Evolutionary conservation across 1,140 invertebrate genomes (phyloP).

Genomic region (Stegodyphus dumicola): DNA sequence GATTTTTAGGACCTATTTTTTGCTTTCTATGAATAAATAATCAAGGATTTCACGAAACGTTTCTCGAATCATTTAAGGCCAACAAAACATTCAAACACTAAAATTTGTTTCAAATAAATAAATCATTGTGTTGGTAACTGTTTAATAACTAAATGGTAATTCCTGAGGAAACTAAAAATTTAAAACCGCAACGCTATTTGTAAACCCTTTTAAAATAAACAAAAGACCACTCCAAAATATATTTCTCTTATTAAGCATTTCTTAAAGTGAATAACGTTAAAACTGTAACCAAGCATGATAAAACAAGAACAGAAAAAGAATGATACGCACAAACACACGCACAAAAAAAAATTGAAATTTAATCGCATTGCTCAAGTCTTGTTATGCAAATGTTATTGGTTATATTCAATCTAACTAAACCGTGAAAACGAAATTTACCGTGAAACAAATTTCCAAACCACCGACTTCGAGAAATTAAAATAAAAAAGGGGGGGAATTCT

Average conservation of each 20-base stretch:
- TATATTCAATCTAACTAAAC: constrained; percentile 9
- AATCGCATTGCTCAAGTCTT: constrained; percentile 17
- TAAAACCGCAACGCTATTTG: too few relatives aligned
- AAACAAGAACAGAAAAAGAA: background rate
- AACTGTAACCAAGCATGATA: constrained; percentile 8
- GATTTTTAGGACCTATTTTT: too few relatives aligned
- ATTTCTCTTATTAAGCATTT: background rate
- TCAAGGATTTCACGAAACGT: too few relatives aligned
- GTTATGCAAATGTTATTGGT: constrained; percentile 46
- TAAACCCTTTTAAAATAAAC: too few relatives aligned
- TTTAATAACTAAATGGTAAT: too few relatives aligned
- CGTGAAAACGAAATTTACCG: constrained; percentile 11
- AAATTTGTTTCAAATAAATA: too few relatives aligned
- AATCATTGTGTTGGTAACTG: too few relatives aligned
- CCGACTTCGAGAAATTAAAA: background rate
- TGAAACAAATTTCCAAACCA: background rate
- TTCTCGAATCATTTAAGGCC: too few relatives aligned
- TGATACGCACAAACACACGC: background rate
- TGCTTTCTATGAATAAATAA: too few relatives aligned
- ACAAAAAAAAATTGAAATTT: background rate
- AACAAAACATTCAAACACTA: too few relatives aligned
- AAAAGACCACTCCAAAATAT: background rate
- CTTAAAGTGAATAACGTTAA: background rate
- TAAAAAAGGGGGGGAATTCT: background rate
- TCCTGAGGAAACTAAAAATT: too few relatives aligned